A percentile compares a stretch with the other conserved stretches of the same genome.
Evolutionary conservation across 2,888 invertebrate genomes (phyloP).

Genomic region (Octonoba sinensis): DNA sequence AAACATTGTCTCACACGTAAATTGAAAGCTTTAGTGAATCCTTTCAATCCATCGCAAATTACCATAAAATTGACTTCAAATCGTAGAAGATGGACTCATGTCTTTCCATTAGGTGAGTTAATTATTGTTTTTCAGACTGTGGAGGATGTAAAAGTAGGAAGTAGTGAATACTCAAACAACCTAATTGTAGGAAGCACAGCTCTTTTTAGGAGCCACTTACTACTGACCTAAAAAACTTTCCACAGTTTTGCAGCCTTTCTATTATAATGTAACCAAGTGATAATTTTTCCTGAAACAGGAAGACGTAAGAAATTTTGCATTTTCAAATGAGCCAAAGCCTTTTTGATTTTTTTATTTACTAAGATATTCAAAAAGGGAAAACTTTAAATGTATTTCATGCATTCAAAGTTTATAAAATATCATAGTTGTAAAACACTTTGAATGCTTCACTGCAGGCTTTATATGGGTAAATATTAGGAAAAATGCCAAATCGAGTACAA

Average conservation of each 20-base stretch:
- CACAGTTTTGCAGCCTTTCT: not conserved
- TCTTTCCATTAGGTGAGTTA: conserved; percentile 87
- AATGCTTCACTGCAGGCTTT: no score
- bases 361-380: no score
- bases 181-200: not conserved
- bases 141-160: not conserved
- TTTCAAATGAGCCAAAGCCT: no score
- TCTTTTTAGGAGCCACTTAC: not conserved
- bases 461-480: no score
- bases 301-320: no score
- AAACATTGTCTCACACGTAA: conserved; percentile 50
- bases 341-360: no score
- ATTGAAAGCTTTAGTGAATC: conserved; percentile 84
- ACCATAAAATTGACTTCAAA: conserved; percentile 96
- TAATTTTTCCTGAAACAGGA: no score
- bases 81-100: conserved; percentile 96
- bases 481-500: no score
- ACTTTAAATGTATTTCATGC: no score
- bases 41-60: conserved; percentile 97
- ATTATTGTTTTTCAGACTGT: not conserved
- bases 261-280: not conserved
- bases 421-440: no score
- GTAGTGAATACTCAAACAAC: not conserved
- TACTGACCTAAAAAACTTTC: not conserved
- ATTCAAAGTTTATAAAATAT: no score